A percentile compares a stretch with the other conserved stretches of the same genome.
Evolutionary conservation across 1,140 invertebrate genomes (phyloP).

Genomic region (Neodiprion pinetum): DNA sequence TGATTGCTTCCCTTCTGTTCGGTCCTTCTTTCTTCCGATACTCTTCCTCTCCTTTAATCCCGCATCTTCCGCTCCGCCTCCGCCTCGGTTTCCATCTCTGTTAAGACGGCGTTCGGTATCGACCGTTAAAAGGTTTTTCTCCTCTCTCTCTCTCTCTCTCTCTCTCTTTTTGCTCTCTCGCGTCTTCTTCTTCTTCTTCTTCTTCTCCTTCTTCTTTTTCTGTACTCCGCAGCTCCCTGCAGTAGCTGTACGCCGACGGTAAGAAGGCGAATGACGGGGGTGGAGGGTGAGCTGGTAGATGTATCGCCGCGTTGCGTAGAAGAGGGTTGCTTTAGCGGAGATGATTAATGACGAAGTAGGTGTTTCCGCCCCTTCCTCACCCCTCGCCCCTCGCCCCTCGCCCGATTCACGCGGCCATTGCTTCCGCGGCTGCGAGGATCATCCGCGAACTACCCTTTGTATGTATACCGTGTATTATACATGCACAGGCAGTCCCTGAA

Average conservation of each 20-base stretch:
- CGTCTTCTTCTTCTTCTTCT: background rate
- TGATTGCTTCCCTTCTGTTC: background rate
- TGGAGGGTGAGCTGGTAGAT: background rate
- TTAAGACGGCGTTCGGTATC: background rate
- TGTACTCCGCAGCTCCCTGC: no score
- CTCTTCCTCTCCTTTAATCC: background rate
- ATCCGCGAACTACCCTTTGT: no score
- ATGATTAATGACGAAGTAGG: background rate
- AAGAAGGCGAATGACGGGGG: background rate
- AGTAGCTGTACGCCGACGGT: no score
- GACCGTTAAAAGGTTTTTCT: background rate
- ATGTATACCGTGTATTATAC: no score
- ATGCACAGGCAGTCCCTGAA: no score
- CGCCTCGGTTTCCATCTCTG: background rate
- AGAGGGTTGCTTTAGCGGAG: background rate
- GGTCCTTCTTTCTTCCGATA: background rate
- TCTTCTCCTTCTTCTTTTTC: no score
- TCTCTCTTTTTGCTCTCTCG: background rate
- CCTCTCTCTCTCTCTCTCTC: background rate
- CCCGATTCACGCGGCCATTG: no score
- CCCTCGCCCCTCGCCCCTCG: no score
- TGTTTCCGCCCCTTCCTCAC: background rate
- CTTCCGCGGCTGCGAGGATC: no score
- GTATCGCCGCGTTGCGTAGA: background rate
- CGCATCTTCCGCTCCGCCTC: constrained; percentile 1